Base-by-base conservation (phyloP, 2,113 vertebrate species). In the Neolamprologus modestus region DNA sequence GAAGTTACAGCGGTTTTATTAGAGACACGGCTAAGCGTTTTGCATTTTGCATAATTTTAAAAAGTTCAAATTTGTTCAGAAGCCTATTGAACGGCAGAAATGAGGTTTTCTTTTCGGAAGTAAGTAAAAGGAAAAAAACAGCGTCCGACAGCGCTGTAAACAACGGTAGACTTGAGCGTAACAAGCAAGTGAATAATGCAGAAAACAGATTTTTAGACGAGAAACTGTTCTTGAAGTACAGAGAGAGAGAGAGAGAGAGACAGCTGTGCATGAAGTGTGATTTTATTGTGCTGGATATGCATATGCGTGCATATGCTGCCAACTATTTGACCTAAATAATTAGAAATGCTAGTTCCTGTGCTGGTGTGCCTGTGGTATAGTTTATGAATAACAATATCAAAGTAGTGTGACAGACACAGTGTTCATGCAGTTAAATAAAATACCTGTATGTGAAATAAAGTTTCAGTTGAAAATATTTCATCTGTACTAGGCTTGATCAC, bases 81-180 rank as follows among this genome's bases (percentile, higher is more conserved):
- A 21, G 21, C 21, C 21, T 3, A 52, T n/a, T 2, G 5, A 52
- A 6, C 19, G 0, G 19, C 50, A 52, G 50, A 52, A 52, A 52
- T 52, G 0, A n/a, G 50, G 3, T 0, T 2, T 52, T 52, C 2
- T 52, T 0, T n/a, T 52, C 0, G 3, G 50, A 52, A n/a, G 50
- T n/a, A n/a, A 9, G 50, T n/a, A 52, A 52, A 52, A 52, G 3
- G 17, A 3, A n/a, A 52, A 16, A 52, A 52, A 21, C 21, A 24
- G 17, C 1, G 0, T 1, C 50, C 0, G 3, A 52, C 50, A n/a
- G 4, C 47, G 4, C 50, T 52, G 4, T 1, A 52, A 52, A 52
- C 17, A 19, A 9, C 1, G 4, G 47, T 9, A 50, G 37, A 40
- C 37, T 40, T 40, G 37, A 1, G 37, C 37, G 9, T 52, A 50